These are phyloP conservation scores for Gastrophysa polygoni DNA, from an alignment of 2,888 invertebrate genomes.

Conservation along the genomic window DNA sequence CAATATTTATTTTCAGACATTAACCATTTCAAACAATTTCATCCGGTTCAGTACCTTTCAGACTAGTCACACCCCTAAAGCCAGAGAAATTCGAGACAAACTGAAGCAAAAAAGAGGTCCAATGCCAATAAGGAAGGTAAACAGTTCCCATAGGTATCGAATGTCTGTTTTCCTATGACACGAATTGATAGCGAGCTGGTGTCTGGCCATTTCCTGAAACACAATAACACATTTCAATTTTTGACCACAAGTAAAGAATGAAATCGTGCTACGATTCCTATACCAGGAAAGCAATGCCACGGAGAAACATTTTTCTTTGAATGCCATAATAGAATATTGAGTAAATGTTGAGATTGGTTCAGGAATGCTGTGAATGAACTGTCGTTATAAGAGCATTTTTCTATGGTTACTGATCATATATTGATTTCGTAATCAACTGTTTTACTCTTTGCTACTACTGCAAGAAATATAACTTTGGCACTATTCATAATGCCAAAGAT, in stretches of 20 bases:
- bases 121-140: conserved; percentile 16
- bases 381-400: too few species aligned
- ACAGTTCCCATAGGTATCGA: conserved; percentile 20
- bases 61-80: conserved; percentile 10
- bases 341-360: too few species aligned
- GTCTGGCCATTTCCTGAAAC: not conserved
- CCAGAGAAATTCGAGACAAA: not conserved
- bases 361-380: too few species aligned
- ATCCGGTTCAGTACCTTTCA: not conserved
- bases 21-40: not conserved
- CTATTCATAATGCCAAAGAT: too few species aligned
- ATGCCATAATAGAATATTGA: too few species aligned
- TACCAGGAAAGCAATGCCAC: too few species aligned
- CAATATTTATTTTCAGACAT: not conserved
- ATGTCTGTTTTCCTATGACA: conserved; percentile 16
- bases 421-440: too few species aligned
- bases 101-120: not conserved
- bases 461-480: too few species aligned
- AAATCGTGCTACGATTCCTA: too few species aligned
- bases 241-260: not conserved
- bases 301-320: too few species aligned
- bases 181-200: not conserved
- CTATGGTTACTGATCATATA: too few species aligned
- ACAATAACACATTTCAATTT: not conserved
- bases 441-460: too few species aligned